Conservation (phyloP, 2,797 vertebrate genomes). For the Argyrosomus regius region DNA sequence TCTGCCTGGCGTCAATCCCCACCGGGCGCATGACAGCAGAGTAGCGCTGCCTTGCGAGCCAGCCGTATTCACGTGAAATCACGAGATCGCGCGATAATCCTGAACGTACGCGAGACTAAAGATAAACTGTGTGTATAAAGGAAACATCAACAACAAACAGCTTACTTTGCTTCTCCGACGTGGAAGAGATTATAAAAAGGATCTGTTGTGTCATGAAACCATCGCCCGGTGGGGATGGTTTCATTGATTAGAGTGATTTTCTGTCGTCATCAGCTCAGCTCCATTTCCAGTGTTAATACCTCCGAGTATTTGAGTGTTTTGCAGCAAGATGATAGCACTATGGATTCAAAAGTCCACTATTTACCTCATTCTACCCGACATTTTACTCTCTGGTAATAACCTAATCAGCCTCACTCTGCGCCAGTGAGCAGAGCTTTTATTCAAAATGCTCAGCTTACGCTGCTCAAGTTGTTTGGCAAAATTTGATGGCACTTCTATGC, state of each 20-base stretch:
- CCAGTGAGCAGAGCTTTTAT: slow-evolving; percentile 16
- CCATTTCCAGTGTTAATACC: neutral
- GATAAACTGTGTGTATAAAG: too few species aligned
- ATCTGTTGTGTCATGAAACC: too few species aligned
- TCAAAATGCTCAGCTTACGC: slow-evolving; percentile 19
- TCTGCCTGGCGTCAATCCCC: too few species aligned
- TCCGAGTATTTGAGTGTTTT: neutral
- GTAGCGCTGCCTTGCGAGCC: too few species aligned
- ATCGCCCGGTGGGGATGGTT: too few species aligned
- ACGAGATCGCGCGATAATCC: too few species aligned
- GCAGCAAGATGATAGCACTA: neutral
- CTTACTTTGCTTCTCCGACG: too few species aligned
- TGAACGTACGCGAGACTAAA: too few species aligned
- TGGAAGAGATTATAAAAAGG: too few species aligned
- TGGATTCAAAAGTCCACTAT: slow-evolving; percentile 18
- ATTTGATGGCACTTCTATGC: slow-evolving; percentile 35
- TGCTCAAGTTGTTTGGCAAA: slow-evolving; percentile 20
- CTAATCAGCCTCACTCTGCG: neutral
- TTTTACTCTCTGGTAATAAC: slow-evolving; percentile 27
- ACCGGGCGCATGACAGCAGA: too few species aligned
- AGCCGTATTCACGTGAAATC: too few species aligned
- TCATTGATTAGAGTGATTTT: neutral
- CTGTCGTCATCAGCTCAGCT: slow-evolving; percentile 8
- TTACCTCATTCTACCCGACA: slow-evolving; percentile 11
- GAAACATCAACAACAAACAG: too few species aligned